A percentile compares a stretch with the other conserved stretches of the same genome.
Conservation (phyloP, 2,113 vertebrate species). For the Otis tarda region DNA sequence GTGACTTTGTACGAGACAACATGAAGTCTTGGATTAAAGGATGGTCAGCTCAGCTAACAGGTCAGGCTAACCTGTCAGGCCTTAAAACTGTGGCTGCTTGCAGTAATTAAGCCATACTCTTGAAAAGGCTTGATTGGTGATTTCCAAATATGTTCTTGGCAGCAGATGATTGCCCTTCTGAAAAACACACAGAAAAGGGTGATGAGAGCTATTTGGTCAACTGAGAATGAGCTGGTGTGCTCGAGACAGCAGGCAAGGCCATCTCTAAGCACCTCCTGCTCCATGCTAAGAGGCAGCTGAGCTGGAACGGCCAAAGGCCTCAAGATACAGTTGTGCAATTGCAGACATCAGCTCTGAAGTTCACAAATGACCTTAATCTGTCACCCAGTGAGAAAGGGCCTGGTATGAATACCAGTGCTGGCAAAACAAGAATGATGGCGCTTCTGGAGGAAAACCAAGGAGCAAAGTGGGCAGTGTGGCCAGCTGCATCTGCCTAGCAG, state of each 20-base stretch:
- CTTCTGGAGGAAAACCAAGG: slow-evolving; percentile 9
- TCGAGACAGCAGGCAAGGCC: neutral
- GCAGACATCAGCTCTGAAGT: neutral
- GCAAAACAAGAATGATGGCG: neutral
- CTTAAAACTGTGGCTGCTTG: neutral
- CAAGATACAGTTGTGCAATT: neutral
- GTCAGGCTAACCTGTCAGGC: neutral
- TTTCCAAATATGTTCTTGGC: neutral
- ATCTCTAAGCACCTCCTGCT: neutral
- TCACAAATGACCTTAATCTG: neutral
- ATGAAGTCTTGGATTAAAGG: neutral
- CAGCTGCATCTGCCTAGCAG: neutral
- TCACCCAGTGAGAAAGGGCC: neutral
- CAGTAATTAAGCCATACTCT: neutral
- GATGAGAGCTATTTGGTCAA: neutral
- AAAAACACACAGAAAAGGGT: neutral
- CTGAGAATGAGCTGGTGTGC: neutral
- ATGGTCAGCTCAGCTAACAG: neutral
- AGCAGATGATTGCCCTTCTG: neutral
- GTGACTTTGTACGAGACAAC: neutral
- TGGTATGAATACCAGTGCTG: neutral
- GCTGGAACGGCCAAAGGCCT: neutral
- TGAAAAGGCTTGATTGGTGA: neutral
- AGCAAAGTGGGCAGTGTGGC: neutral
- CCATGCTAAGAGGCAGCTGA: neutral